Evolutionary conservation across 2,797 vertebrate genomes (phyloP), one percentile per base, ranked within the genome.

Genomic region (Naso thynnoides): DNA sequence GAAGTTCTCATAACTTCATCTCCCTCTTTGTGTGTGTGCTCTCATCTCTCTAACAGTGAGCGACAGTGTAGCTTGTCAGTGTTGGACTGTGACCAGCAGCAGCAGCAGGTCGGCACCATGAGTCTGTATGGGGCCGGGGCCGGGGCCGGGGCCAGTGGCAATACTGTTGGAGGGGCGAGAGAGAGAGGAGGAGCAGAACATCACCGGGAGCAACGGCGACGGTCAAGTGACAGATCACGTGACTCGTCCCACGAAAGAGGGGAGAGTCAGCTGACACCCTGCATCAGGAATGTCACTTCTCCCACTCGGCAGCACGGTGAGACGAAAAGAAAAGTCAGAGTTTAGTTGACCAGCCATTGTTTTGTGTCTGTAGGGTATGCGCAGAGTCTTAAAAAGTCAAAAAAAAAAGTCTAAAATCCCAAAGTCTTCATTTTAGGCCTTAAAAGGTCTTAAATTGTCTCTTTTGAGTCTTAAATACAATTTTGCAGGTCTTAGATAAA

Each of bases 251-350:
- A 98, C 0, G 98, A 99, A 88, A 94, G 97, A 87, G 93, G 91
- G 21, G 97, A 99, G 83, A 94, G 96, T 61, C 97, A 98, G 76
- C 95, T 99, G 76, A 99, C 97, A 45, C 98, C 98, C 0, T 99
- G 98, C 93, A 99, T 99, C 91, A 94, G 98, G 89, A 99, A 99
- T 54, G 94, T 99, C 54, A 97, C 96, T 8, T 99, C 98, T 33
- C 97, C 98, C 58, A 99, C 98, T 19, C 94, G 97, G n/a, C 98
- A 99, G 76, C 95, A 94, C 0, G 93, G 95, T 95, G 79, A 93
- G 86, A n/a, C 56, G 31, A 8, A 16, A 16, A 1, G 10, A n/a
- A 44, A 18, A 44, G 26, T 59, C 29, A 11, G 10, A n/a, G 14
- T 55, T n/a, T 19, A 49, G 1, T 60, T 9, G 1, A 7, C 18